Evolutionary conservation across 1,140 invertebrate genomes (phyloP), one percentile per base, ranked within the genome.

Genomic region (Drosophila virilis): DNA sequence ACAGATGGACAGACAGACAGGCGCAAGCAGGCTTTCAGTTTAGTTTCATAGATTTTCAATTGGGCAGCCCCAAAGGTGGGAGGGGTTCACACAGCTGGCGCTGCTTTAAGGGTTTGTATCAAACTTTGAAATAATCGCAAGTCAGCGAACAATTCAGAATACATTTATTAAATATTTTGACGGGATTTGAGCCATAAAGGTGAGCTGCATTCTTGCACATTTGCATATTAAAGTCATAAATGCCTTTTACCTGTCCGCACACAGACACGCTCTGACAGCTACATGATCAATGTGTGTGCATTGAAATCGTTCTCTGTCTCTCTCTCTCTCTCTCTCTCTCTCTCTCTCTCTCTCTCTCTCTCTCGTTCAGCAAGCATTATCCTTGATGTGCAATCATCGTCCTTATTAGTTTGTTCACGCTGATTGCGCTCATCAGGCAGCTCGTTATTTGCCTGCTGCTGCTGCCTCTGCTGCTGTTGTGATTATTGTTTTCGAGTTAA

Each of bases 11-110:
- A 12, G 8, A 46, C 28, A 71, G 22, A 38, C 45, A 12, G 42
- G 13, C 3, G 8, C 22, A 52, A 50, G 62, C 58, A 65, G 69
- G 75, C 83, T 82, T 74, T 74, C 45, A 68, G 66, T 69, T 82
- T 82, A 65, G 71, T 76, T 76, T 71, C 82, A 78, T 86, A 83
- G 68, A 55, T 83, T 79, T 88, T 76, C 83, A 86, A 86, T 86
- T 88, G 83, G 69, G 37, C 78, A 69, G 67, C 48, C 10, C 7
- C 28, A 37, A 59, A 72, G 15, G 15, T 35, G 28, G 12, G 57
- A 42, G 38, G 6, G 12, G 37, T 12, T 32, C 46, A 51, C 32
- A 37, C 60, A 84, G 81, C 65, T 77, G 80, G 67, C 81, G 33
- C 13, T 67, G 51, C 42, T 77, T 55, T 50, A 15, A 6, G 28